phyloP scores from a whole-genome alignment of 2,113 vertebrate species.

The Numida meleagris region DNA sequence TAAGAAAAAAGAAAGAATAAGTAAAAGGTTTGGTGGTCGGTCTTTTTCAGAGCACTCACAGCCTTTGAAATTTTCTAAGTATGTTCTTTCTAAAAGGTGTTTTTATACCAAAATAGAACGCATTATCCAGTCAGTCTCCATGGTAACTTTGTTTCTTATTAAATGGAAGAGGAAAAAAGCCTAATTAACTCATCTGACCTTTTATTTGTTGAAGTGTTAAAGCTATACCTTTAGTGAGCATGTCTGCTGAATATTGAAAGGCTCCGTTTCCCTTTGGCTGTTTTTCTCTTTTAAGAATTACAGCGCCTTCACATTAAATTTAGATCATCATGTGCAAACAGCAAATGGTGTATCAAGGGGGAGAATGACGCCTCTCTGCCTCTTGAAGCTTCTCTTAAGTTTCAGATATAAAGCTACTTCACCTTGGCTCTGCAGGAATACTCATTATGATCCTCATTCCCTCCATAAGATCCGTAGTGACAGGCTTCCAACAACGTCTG shows the following conservation, averaged over 20 bases:
- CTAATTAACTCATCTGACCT: conserved; percentile 71
- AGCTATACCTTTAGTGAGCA: background rate
- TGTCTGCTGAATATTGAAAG: background rate
- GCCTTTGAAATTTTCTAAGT: conserved; percentile 48
- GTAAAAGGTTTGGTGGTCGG: background rate
- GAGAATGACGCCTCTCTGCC: background rate
- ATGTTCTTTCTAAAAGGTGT: conserved; percentile 48
- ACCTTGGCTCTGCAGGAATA: background rate
- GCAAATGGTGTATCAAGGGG: background rate
- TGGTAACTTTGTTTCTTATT: conserved; percentile 79
- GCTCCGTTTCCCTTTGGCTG: background rate
- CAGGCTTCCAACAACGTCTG: background rate
- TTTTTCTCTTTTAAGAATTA: background rate
- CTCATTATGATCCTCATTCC: background rate
- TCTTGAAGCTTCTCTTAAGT: conserved; percentile 21
- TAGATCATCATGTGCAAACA: background rate
- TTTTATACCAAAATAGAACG: conserved; percentile 68
- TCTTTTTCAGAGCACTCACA: background rate
- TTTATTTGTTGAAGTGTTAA: conserved; percentile 65
- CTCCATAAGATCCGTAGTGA: background rate
- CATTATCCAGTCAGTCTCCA: conserved; percentile 68
- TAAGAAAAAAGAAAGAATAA: background rate
- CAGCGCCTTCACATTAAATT: conserved; percentile 2
- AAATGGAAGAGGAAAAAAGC: conserved; percentile 64
- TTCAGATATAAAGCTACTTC: background rate